phyloP scores from a whole-genome alignment of 2,113 vertebrate genomes.

The Butorides virescens region DNA sequence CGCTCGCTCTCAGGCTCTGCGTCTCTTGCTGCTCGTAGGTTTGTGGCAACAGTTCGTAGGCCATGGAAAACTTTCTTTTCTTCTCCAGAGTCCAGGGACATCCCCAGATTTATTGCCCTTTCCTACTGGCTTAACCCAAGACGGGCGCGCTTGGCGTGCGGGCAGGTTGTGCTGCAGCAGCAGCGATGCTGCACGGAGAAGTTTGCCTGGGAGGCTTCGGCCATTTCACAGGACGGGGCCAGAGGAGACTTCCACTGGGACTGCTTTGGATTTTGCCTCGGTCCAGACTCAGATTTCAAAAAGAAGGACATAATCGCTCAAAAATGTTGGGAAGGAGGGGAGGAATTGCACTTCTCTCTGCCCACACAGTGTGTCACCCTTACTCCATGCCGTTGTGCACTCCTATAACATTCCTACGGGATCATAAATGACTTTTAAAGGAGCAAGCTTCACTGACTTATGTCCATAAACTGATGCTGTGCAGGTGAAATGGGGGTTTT shows the following conservation, averaged over 20 bases:
- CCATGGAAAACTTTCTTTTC: not conserved
- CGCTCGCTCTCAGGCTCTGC: not conserved
- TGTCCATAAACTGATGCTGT: not conserved
- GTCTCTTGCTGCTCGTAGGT: not conserved
- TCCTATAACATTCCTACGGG: not conserved
- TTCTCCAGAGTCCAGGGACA: not conserved
- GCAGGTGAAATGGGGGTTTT: not conserved
- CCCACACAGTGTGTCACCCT: conserved; percentile 70
- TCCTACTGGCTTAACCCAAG: not conserved
- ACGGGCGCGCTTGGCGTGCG: not conserved
- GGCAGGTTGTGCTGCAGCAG: not conserved
- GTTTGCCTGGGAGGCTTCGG: not conserved
- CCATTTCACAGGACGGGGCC: not conserved
- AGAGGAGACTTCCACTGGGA: not conserved
- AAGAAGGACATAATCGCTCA: not conserved
- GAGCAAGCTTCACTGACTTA: not conserved
- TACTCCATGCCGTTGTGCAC: not conserved
- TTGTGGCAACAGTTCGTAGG: not conserved
- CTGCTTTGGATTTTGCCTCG: not conserved
- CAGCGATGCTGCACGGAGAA: not conserved
- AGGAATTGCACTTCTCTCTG: conserved; percentile 54
- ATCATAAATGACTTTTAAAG: not conserved
- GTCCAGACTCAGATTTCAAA: not conserved
- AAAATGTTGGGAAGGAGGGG: not conserved
- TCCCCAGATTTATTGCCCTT: not conserved